These are phyloP conservation scores for Pseudopleuronectes americanus DNA, from an alignment of 2,797 vertebrate genomes.

Conservation along the genomic window DNA sequence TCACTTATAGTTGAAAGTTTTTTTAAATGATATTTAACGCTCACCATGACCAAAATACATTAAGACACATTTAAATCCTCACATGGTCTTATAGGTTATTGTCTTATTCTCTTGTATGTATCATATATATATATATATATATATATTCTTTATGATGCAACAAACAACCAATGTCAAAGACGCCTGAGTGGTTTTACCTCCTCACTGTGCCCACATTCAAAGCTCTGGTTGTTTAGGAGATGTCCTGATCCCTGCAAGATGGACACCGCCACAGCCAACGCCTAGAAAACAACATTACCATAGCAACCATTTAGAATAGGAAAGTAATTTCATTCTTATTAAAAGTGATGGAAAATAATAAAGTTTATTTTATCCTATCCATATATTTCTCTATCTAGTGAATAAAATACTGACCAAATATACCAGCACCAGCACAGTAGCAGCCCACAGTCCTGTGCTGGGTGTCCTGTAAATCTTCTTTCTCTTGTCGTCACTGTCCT, in stretches of 20 bases:
- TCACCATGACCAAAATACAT: too few relatives aligned
- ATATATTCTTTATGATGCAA: too few relatives aligned
- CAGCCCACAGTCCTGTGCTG: fast-evolving
- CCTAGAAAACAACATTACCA: neutral
- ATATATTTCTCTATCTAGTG: too few relatives aligned
- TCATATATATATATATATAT: too few relatives aligned
- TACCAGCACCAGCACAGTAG: neutral
- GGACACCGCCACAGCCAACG: neutral
- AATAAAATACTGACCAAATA: neutral
- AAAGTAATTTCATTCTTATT: too few relatives aligned
- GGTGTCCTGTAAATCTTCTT: neutral
- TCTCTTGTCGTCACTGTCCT: neutral
- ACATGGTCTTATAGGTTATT: too few relatives aligned
- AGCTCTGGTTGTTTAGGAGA: neutral
- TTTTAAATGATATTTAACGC: too few relatives aligned
- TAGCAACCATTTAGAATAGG: neutral
- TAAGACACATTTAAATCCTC: too few relatives aligned
- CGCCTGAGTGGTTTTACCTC: slow-evolving; percentile 4
- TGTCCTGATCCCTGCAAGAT: neutral
- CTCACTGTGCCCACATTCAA: neutral
- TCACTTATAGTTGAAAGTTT: too few relatives aligned
- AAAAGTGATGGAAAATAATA: too few relatives aligned
- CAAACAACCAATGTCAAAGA: too few relatives aligned
- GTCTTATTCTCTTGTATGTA: too few relatives aligned
- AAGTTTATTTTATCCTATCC: neutral